Conservation (phyloP, 2,888 invertebrate genomes). For the Didymodactylos carnosus region DNA sequence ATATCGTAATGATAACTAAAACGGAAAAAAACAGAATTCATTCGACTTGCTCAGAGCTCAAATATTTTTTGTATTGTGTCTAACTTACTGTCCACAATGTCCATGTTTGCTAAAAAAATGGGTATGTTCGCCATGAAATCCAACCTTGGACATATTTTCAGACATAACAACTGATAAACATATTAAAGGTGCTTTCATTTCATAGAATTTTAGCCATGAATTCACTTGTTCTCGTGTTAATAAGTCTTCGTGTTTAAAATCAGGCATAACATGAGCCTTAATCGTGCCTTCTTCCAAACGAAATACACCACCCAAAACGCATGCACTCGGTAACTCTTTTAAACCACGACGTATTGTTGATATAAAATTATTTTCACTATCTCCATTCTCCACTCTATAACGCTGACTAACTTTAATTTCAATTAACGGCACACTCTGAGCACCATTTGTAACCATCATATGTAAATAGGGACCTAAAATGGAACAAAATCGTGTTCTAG, state of each 20-base stretch:
- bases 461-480: not conserved
- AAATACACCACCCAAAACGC: conserved; percentile 76
- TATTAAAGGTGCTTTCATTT: conserved; percentile 68
- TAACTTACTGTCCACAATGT: not conserved
- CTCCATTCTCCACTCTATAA: not conserved
- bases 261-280: conserved; percentile 84
- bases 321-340: conserved; percentile 51
- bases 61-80: too few species aligned
- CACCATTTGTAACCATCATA: not conserved
- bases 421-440: not conserved
- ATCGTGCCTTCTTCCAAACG: conserved; percentile 58
- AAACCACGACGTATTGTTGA: not conserved
- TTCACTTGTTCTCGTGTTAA: conserved; percentile 53
- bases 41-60: not conserved
- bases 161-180: conserved; percentile 43
- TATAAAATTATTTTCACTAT: not conserved
- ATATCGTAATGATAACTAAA: conserved; percentile 88
- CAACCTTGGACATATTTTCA: conserved; percentile 26
- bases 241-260: conserved; percentile 59
- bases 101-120: not conserved
- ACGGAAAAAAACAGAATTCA: too few species aligned
- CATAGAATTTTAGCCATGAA: conserved; percentile 69
- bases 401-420: not conserved
- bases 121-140: not conserved
- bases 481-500: too few species aligned